These are phyloP conservation scores for Lota lota DNA, from an alignment of 2,113 vertebrate species.

Conservation along the genomic window DNA sequence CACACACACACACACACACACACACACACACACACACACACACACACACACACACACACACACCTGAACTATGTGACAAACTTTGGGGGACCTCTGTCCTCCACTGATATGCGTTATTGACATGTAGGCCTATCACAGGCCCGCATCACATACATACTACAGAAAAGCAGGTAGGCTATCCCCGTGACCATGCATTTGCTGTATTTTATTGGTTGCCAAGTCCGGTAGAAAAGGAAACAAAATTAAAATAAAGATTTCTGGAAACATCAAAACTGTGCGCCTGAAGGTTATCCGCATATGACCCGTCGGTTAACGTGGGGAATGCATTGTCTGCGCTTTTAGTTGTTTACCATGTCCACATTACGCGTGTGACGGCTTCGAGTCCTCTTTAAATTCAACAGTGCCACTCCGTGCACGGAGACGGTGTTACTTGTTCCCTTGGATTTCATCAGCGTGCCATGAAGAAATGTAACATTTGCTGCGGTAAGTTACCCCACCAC, in stretches of 20 bases:
- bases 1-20: slow-evolving; percentile 1
- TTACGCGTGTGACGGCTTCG: slow-evolving; percentile 49
- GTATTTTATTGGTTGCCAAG: too few species aligned
- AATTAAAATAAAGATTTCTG: too few species aligned
- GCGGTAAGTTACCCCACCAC: neutral
- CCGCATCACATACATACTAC: neutral
- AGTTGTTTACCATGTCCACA: slow-evolving; percentile 13
- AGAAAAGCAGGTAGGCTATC: too few species aligned
- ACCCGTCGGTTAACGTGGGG: neutral
- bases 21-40: neutral
- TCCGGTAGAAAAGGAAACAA: too few species aligned
- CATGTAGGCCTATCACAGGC: neutral
- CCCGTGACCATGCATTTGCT: too few species aligned
- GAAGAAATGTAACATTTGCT: neutral
- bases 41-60: neutral
- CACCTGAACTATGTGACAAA: too few species aligned
- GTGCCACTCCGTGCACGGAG: slow-evolving; percentile 51
- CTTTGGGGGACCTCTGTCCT: too few species aligned
- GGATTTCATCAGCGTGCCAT: slow-evolving; percentile 6
- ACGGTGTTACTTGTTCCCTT: slow-evolving; percentile 22
- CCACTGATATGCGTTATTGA: neutral
- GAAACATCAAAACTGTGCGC: too few species aligned
- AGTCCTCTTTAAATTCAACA: slow-evolving; percentile 54
- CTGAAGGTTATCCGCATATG: too few species aligned
- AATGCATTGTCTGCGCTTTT: neutral